These are phyloP conservation scores for Patella ulyssiponensis DNA, from an alignment of 2,888 invertebrate genomes.

Conservation along the genomic window DNA sequence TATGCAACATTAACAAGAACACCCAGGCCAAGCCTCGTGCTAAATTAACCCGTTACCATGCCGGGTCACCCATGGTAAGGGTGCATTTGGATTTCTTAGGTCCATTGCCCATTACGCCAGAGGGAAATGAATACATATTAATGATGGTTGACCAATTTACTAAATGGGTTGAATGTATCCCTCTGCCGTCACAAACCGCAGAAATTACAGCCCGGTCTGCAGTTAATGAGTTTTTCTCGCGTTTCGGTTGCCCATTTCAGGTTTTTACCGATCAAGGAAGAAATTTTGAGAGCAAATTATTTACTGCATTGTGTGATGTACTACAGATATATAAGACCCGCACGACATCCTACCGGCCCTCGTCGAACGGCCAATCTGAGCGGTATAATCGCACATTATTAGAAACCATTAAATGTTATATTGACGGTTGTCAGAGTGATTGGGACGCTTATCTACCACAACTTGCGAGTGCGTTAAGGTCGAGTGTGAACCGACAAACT, in stretches of 20 bases:
- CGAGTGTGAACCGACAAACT: constrained; percentile 30
- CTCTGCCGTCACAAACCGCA: neutral
- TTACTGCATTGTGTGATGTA: neutral
- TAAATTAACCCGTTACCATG: neutral
- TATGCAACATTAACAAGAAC: neutral
- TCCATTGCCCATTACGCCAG: neutral
- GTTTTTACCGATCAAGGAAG: no score
- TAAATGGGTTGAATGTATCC: neutral
- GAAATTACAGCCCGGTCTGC: no score
- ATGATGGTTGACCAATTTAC: neutral
- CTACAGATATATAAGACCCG: neutral
- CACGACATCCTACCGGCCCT: neutral
- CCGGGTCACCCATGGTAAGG: neutral
- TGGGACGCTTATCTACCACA: constrained; percentile 28
- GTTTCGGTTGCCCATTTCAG: no score
- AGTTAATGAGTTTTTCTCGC: no score
- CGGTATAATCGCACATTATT: constrained; percentile 15
- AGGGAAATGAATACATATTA: neutral
- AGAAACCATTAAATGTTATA: neutral
- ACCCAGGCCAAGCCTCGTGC: neutral
- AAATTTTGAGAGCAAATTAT: no score
- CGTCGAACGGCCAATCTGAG: constrained; percentile 15
- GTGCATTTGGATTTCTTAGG: neutral
- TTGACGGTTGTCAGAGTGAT: constrained; percentile 17
- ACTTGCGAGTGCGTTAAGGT: constrained; percentile 29